Evolutionary conservation across 2,113 vertebrate species (phyloP), one percentile per base, ranked within the genome.

Genomic region (Gambusia affinis): DNA sequence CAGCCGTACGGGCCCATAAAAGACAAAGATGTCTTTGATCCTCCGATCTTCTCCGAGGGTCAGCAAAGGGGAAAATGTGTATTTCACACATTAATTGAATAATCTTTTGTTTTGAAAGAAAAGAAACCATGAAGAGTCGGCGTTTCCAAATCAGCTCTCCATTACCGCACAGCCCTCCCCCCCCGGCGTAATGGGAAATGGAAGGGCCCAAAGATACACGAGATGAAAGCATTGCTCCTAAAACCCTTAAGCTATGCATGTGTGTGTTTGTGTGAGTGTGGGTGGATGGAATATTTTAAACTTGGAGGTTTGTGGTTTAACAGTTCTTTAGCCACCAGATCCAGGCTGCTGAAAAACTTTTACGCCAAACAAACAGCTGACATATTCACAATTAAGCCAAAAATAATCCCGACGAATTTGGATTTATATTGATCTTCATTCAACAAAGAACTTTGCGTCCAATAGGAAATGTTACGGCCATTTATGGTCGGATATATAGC

Each of bases 31-130:
- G 73, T 37, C 86, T 93, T 90, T 91, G 85, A 92, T 92, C 89
- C 89, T 85, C 68, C 64, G 1, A 31, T 76, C 39, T 69, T 84
- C 75, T 84, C 78, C 82, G 47, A 61, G 80, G 91, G 91, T 92
- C 91, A 93, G 86, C 78, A 78, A 80, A 85, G 79, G 90, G 76
- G 82, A 83, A 88, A 80, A 91, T 81, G 76, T 91, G 76, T 89
- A 82, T 89, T 89, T 82, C 89, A 87, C 88, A 84, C 77, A 84
- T 91, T 95, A 92, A 94, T 94, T 92, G 83, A 93, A 93, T 95
- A 93, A 94, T 91, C 87, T 88, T 86, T 90, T 93, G 92, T 94
- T 95, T 93, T 91, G 86, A 93, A 91, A 94, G 85, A 85, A 89
- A 91, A 89, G 88, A 93, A 83, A 86, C 86, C 89, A 86, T 88